These are phyloP conservation scores for Corynorhinus townsendii DNA, from an alignment of 2,113 vertebrate species.

Conservation along the genomic window DNA sequence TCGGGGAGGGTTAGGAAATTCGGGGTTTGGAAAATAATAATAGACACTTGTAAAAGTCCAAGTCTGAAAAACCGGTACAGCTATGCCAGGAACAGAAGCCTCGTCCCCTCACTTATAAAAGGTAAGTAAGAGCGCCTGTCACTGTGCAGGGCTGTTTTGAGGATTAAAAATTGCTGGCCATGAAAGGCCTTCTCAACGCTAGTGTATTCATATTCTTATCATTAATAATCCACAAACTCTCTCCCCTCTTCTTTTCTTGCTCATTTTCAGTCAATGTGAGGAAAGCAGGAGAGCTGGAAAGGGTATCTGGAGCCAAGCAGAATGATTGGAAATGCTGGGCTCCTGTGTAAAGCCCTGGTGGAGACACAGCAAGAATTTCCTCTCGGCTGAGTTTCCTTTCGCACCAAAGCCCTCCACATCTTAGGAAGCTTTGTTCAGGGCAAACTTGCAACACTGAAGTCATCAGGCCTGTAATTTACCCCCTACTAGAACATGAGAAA, in stretches of 20 bases:
- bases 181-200: neutral
- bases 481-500: conserved; percentile 61
- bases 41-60: neutral
- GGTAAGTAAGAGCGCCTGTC: neutral
- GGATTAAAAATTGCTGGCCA: neutral
- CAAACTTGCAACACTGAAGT: conserved; percentile 50
- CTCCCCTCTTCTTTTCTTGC: neutral
- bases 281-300: neutral
- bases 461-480: conserved; percentile 70
- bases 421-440: conserved; percentile 46
- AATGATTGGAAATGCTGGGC: neutral
- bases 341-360: neutral
- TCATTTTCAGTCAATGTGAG: neutral
- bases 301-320: neutral
- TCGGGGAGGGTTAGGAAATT: neutral
- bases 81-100: neutral
- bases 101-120: neutral
- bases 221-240: neutral
- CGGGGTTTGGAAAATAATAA: neutral
- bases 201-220: neutral
- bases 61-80: neutral
- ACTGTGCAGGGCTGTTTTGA: rapidly evolving
- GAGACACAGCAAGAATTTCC: neutral
- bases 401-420: conserved; percentile 21
- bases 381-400: neutral